phyloP scores from a whole-genome alignment of 2,113 vertebrate genomes.

The Illadopsis cleaveri region DNA sequence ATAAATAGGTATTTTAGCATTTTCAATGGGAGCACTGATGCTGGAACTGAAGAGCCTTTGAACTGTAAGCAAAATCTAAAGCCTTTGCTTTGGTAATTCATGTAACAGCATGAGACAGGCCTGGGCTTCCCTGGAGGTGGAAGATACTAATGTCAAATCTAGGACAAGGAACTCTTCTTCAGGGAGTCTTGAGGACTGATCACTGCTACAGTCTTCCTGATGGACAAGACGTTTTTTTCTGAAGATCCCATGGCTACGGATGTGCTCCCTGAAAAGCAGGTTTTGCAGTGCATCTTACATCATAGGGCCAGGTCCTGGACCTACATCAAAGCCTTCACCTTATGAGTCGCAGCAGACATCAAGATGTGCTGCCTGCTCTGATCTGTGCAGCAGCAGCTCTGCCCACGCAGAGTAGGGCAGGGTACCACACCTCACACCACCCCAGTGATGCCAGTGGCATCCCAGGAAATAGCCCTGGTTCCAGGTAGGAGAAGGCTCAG shows the following conservation, averaged over 20 bases:
- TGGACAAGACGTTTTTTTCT: neutral
- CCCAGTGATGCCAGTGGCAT: neutral
- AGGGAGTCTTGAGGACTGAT: neutral
- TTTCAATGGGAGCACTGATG: neutral
- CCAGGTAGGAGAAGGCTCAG: neutral
- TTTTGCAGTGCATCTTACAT: constrained; percentile 21
- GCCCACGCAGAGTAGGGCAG: neutral
- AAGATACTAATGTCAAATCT: neutral
- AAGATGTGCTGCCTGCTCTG: constrained; percentile 44
- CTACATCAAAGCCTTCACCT: constrained; percentile 48
- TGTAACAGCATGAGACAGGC: neutral
- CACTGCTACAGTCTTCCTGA: constrained; percentile 10
- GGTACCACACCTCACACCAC: constrained; percentile 45
- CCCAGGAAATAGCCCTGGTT: neutral
- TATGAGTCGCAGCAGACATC: constrained; percentile 31
- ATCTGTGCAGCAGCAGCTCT: neutral
- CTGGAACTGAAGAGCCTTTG: neutral
- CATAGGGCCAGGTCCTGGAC: constrained; percentile 7
- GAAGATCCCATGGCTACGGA: neutral
- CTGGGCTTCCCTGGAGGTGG: neutral
- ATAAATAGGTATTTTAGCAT: neutral
- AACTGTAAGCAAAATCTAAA: neutral
- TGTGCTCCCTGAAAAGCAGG: constrained; percentile 24
- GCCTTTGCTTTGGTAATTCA: neutral
- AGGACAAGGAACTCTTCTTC: neutral